phyloP scores from a whole-genome alignment of 2,888 invertebrate genomes.

The Bombylius discolor region DNA sequence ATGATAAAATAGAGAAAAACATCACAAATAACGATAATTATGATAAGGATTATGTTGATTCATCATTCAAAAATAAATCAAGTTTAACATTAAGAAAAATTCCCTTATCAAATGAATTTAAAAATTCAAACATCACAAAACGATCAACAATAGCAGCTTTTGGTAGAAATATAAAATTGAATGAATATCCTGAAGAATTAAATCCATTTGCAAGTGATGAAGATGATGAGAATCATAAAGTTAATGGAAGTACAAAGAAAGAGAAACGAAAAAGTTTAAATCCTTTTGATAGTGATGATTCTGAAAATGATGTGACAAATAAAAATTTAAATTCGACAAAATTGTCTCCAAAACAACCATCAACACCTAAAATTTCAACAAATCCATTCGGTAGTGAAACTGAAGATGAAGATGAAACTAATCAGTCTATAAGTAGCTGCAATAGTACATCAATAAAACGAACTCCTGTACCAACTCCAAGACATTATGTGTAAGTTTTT shows the following conservation, averaged over 20 bases:
- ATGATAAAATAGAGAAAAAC: no score
- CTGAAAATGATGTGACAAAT: constrained; percentile 20
- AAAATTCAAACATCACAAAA: constrained; percentile 1
- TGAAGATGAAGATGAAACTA: constrained; percentile 40
- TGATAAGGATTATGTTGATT: neutral
- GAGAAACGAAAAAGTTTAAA: constrained; percentile 33
- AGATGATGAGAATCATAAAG: constrained; percentile 27
- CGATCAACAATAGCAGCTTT: constrained; percentile 9
- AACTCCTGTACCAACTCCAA: constrained; percentile 31
- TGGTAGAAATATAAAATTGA: neutral
- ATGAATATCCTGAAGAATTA: constrained; percentile 58
- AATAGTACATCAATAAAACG: constrained; percentile 20
- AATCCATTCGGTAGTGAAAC: constrained; percentile 69
- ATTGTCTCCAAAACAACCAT: constrained; percentile 32
- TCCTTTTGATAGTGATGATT: constrained; percentile 58
- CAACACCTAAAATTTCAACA: constrained; percentile 36
- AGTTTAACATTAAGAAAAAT: neutral
- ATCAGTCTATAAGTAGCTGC: neutral
- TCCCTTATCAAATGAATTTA: neutral
- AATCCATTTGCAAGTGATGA: constrained; percentile 73
- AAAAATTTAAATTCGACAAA: neutral
- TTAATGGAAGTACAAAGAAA: constrained; percentile 5
- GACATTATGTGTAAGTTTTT: constrained; percentile 28
- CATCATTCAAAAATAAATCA: neutral
- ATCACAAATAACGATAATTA: no score